A percentile compares a stretch with the other conserved stretches of the same genome.
Conservation (phyloP, 2,888 invertebrate genomes). For the Aphidoletes aphidimyza region DNA sequence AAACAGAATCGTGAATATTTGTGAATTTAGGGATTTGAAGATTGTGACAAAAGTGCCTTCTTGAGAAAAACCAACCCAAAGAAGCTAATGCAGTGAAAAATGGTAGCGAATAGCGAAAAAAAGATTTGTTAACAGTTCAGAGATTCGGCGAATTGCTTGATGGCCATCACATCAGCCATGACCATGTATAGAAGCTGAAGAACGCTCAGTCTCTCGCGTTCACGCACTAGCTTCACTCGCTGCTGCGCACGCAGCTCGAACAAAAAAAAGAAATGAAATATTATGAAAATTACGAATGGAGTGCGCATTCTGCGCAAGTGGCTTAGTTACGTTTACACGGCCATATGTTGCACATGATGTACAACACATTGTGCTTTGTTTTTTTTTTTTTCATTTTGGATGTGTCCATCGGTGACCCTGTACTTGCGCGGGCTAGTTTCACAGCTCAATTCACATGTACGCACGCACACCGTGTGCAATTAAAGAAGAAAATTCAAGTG, state of each 20-base stretch:
- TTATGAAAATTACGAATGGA: background rate
- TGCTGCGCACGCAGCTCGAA: no score
- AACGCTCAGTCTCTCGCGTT: background rate
- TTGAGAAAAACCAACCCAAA: background rate
- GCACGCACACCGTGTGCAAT: background rate
- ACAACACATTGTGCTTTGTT: background rate
- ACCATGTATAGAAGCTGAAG: constrained; percentile 16
- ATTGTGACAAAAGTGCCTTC: background rate
- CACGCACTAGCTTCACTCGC: background rate
- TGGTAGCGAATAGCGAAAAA: no score
- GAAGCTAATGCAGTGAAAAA: background rate
- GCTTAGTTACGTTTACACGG: background rate
- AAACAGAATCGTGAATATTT: no score
- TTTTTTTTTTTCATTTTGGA: background rate
- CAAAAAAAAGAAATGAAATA: background rate
- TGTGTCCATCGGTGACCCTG: constrained; percentile 27
- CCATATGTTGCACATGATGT: background rate
- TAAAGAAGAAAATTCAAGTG: background rate
- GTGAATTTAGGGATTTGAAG: no score
- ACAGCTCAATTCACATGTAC: background rate
- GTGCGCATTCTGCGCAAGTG: no score
- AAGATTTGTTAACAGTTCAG: background rate
- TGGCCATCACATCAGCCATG: background rate
- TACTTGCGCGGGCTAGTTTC: background rate
- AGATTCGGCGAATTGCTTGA: background rate